These are phyloP conservation scores for Patiria pectinifera DNA, from an alignment of 53 echinoderm and acorn worm genomes.

Conservation along the genomic window DNA sequence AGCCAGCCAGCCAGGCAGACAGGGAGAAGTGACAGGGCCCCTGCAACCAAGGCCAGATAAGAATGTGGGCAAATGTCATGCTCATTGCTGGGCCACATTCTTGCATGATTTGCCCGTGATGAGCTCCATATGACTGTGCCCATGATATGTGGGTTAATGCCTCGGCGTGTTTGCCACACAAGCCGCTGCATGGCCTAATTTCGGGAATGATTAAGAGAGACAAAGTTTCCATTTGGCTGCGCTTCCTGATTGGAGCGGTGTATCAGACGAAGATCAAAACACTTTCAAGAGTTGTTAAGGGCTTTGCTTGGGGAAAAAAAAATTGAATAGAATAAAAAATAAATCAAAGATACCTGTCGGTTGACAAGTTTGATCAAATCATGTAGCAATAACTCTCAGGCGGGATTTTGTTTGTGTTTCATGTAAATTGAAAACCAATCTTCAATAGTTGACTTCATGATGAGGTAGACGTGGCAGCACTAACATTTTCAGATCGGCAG, in stretches of 20 bases:
- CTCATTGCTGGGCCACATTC: slow-evolving; percentile 59
- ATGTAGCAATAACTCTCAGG: too few species aligned
- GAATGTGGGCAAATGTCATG: slow-evolving; percentile 63
- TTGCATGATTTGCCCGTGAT: slow-evolving; percentile 22
- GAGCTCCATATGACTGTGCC: slow-evolving; percentile 25
- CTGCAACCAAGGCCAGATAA: not conserved
- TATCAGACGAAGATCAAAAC: not conserved
- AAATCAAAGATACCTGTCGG: too few species aligned
- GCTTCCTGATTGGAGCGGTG: not conserved
- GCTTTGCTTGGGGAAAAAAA: too few species aligned
- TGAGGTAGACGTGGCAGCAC: slow-evolving; percentile 10
- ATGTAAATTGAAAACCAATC: too few species aligned
- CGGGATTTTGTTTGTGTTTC: too few species aligned
- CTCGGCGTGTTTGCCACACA: not conserved
- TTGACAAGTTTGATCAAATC: too few species aligned
- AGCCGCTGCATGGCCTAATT: not conserved
- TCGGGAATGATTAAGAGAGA: not conserved
- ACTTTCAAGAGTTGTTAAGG: not conserved
- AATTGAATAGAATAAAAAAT: too few species aligned
- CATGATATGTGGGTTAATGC: slow-evolving; percentile 21
- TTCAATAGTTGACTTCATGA: not conserved
- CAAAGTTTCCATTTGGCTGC: not conserved
- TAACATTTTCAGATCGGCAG: slow-evolving; percentile 32
- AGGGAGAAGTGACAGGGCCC: not conserved
- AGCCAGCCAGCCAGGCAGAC: not conserved